Percentiles rank a stretch among this genome's conserved stretches.
Evolutionary conservation across 2,888 invertebrate species (phyloP).

Genomic region (Cloeon dipterum): DNA sequence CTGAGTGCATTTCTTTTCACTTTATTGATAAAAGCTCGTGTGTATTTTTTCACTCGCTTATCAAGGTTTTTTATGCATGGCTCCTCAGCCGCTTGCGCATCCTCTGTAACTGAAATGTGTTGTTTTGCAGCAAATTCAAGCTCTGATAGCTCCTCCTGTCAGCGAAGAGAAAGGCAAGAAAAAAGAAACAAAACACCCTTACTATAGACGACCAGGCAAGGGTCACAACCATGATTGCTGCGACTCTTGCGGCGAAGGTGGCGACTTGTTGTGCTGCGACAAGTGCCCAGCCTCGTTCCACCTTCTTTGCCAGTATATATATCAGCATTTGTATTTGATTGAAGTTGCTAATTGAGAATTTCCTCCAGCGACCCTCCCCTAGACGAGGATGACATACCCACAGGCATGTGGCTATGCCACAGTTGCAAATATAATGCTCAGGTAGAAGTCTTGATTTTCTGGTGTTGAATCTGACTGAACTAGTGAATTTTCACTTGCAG

Average conservation of each 20-base stretch:
- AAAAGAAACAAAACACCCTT: constrained; percentile 38
- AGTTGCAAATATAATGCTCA: constrained; percentile 46
- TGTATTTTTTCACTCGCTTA: too few relatives aligned
- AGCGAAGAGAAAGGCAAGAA: constrained; percentile 44
- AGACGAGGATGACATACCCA: constrained; percentile 68
- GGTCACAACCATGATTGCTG: constrained; percentile 84
- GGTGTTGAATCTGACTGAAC: too few relatives aligned
- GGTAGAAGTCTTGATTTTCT: too few relatives aligned
- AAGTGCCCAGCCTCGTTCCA: constrained; percentile 92
- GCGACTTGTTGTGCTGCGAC: constrained; percentile 88
- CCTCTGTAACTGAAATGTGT: too few relatives aligned
- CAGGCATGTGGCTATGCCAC: constrained; percentile 80
- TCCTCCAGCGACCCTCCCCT: constrained; percentile 70
- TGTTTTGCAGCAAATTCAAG: constrained; percentile 81
- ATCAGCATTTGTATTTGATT: too few relatives aligned
- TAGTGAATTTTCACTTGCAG: too few relatives aligned
- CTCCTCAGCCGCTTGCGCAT: too few relatives aligned
- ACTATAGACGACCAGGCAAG: constrained; percentile 65
- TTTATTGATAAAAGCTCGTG: too few relatives aligned
- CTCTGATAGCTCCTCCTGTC: constrained; percentile 66
- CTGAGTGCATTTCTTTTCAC: too few relatives aligned
- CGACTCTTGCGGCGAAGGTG: constrained; percentile 85
- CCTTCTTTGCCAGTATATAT: constrained; percentile 90
- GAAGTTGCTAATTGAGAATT: not conserved
- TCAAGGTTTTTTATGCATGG: too few relatives aligned